Evolutionary conservation across 2,888 invertebrate species (phyloP), one percentile per base, ranked within the genome.

Genomic region (Drosophila dives): DNA sequence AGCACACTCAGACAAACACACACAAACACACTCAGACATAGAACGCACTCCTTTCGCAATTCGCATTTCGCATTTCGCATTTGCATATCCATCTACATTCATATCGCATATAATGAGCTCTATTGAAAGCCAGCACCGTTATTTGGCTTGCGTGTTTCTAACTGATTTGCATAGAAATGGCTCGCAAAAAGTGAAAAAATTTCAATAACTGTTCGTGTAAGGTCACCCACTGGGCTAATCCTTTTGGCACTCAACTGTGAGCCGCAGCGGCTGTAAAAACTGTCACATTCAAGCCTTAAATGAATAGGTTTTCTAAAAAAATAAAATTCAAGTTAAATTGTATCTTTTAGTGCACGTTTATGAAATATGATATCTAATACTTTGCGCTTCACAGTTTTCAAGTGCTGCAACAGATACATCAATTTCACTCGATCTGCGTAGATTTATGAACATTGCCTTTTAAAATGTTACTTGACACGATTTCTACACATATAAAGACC

Each of bases 151-250:
- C 88, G 85, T 88, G 85, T 82, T 74, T 64, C 60, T 49, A 66
- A 73, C 83, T 82, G 88, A 86, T 86, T 86, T 86, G 84, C 86
- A 86, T 86, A 80, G 65, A 69, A 88, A 86, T 83, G 86, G 74
- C 64, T 56, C 5, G 29, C 32, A 20, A n/a, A 50, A 50, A 32
- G 29, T 17, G 15, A 32, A 45, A 74, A 73, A 80, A 83, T 76
- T 75, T 73, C 82, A 77, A 84, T 76, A 70, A 53, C 73, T 62
- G 64, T 54, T 54, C 71, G 72, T 60, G 63, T 60, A 67, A 64
- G 75, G 72, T 63, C 72, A 67, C 20, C 36, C 54, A 48, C 61
- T 64, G 63, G 64, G 59, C 75, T 71, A 77, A 75, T 78, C 77
- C 77, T 75, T 77, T 78, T 75, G 64, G 11, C 64, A 59, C 48